These are phyloP conservation scores for Diarsia dahlii DNA, from an alignment of 2,888 invertebrate genomes.

Conservation along the genomic window DNA sequence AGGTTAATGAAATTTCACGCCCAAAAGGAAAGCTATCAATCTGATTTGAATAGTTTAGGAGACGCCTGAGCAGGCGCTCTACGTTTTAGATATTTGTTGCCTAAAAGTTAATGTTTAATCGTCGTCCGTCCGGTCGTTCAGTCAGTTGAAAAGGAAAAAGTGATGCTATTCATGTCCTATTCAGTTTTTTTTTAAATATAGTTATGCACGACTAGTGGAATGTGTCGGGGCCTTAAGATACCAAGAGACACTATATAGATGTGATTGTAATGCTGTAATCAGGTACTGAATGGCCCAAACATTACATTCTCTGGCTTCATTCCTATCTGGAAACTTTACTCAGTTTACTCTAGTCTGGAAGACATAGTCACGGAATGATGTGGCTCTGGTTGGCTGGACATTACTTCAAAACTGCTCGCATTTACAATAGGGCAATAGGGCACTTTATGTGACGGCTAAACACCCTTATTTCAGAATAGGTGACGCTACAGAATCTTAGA, in stretches of 20 bases:
- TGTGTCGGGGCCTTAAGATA: background rate
- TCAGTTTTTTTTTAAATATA: background rate
- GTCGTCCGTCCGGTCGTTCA: background rate
- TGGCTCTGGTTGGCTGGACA: too few relatives aligned
- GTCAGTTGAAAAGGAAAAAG: background rate
- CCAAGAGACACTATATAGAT: background rate
- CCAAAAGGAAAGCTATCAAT: constrained; percentile 56
- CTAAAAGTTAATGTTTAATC: background rate
- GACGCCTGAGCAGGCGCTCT: background rate
- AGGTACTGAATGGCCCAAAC: background rate
- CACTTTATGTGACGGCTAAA: too few relatives aligned
- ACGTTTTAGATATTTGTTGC: constrained; percentile 5
- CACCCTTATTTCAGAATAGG: too few relatives aligned
- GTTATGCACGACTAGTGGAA: background rate
- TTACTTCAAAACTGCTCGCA: too few relatives aligned
- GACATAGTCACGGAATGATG: background rate
- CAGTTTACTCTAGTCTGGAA: background rate
- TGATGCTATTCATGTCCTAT: background rate
- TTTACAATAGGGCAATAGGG: too few relatives aligned
- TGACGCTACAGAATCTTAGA: too few relatives aligned
- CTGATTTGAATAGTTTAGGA: constrained; percentile 39
- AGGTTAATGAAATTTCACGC: constrained; percentile 65
- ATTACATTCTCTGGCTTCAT: background rate
- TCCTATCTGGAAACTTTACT: background rate
- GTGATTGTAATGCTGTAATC: background rate